Percentiles rank a stretch among this genome's conserved stretches.
phyloP scores from a whole-genome alignment of 2,113 vertebrate species.

The Oncorhynchus masou region DNA sequence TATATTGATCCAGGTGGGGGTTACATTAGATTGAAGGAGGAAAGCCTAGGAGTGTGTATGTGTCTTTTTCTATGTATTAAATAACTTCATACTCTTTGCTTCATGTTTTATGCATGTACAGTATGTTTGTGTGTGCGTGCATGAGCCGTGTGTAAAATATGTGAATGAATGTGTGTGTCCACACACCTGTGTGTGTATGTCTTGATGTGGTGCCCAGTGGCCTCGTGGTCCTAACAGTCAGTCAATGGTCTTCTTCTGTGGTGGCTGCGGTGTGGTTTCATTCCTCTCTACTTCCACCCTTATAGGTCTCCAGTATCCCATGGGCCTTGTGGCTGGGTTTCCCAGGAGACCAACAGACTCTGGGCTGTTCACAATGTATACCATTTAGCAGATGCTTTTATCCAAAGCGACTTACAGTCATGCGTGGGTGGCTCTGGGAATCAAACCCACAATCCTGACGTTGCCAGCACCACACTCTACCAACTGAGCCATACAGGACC shows the following conservation, averaged over 20 bases:
- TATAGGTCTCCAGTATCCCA: neutral
- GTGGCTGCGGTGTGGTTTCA: neutral
- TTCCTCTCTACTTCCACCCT: neutral
- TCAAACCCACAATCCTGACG: too few species aligned
- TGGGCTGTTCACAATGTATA: neutral
- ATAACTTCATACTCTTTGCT: neutral
- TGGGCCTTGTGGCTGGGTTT: neutral
- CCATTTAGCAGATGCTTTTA: too few species aligned
- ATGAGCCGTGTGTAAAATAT: neutral
- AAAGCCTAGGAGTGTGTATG: neutral
- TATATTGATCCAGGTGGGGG: neutral
- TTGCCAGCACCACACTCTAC: too few species aligned
- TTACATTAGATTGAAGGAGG: neutral
- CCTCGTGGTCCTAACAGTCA: neutral
- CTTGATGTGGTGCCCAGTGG: neutral
- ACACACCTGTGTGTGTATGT: neutral
- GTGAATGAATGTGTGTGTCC: neutral
- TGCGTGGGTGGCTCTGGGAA: too few species aligned
- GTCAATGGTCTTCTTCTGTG: neutral
- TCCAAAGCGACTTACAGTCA: too few species aligned
- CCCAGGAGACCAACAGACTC: neutral
- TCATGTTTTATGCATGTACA: neutral
- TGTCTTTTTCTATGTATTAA: neutral
- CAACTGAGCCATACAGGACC: too few species aligned
- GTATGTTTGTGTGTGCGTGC: too few species aligned